Evolutionary conservation across 2,797 vertebrate species (phyloP).

Genomic region (Scleropages formosus): DNA sequence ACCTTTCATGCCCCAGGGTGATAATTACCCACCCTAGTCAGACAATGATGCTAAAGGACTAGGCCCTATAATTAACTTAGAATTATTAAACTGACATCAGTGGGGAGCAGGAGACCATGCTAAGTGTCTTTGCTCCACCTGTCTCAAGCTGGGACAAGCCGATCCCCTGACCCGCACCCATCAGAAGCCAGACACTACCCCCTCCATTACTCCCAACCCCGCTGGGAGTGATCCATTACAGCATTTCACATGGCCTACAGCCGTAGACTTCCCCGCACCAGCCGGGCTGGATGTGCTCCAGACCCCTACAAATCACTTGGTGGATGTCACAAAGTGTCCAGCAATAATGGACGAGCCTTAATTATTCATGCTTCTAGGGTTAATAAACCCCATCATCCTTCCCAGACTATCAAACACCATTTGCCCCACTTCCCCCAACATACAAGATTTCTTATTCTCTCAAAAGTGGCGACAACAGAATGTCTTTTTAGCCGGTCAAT

Average conservation of each 20-base stretch:
- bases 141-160: neutral
- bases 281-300: neutral
- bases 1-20: slow-evolving; percentile 8
- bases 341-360: slow-evolving; percentile 54
- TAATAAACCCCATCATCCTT: too few species aligned
- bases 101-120: neutral
- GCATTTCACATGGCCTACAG: neutral
- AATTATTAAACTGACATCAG: neutral
- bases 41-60: neutral
- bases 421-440: too few species aligned
- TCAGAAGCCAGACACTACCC: neutral
- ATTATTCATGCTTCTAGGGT: slow-evolving; percentile 62
- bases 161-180: neutral
- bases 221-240: slow-evolving; percentile 16
- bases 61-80: slow-evolving; percentile 1
- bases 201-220: neutral
- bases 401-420: too few species aligned
- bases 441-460: slow-evolving; percentile 42
- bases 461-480: neutral
- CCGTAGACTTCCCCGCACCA: neutral
- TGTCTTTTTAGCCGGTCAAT: neutral
- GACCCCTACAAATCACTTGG: neutral
- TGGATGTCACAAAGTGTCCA: slow-evolving; percentile 41
- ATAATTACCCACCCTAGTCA: slow-evolving; percentile 28
- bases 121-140: too few species aligned